phyloP scores from a whole-genome alignment of 2,113 vertebrate genomes.

The Takifugu bimaculatus region DNA sequence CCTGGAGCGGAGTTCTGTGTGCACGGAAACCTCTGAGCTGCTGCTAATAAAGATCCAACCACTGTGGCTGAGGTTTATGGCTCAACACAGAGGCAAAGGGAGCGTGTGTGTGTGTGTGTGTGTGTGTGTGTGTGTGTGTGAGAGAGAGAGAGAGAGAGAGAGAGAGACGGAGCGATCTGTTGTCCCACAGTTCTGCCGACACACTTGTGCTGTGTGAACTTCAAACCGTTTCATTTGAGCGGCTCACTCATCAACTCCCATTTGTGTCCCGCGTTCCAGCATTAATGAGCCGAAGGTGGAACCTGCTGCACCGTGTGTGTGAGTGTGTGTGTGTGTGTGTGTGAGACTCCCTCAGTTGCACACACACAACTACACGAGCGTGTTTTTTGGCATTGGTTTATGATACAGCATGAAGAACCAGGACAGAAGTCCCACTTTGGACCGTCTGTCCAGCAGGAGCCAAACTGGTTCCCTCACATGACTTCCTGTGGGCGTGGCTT shows the following conservation, averaged over 20 bases:
- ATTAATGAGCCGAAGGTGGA: conserved; percentile 56
- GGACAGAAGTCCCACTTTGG: too few species aligned
- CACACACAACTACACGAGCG: conserved; percentile 2
- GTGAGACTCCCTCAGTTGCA: neutral
- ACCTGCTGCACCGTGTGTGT: conserved; percentile 28
- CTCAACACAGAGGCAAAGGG: neutral
- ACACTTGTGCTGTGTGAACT: conserved; percentile 1
- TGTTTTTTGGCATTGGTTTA: too few species aligned
- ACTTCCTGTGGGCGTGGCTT: too few species aligned
- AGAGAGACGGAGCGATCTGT: too few species aligned
- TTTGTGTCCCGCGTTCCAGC: conserved; percentile 41
- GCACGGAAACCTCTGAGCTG: conserved; percentile 33
- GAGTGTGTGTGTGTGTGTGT: conserved; percentile 2
- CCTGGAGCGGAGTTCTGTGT: conserved; percentile 51
- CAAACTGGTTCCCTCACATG: too few species aligned
- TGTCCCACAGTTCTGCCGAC: neutral
- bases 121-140: conserved; percentile 1
- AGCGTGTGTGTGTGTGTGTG: conserved; percentile 5
- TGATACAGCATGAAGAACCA: too few species aligned
- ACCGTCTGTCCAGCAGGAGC: too few species aligned
- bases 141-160: too few species aligned
- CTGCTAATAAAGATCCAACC: conserved; percentile 52
- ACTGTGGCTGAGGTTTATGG: conserved; percentile 15
- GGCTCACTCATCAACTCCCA: conserved; percentile 56
- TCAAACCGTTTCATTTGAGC: conserved; percentile 39